A percentile compares a stretch with the other conserved stretches of the same genome.
Evolutionary conservation across 2,797 vertebrate species (phyloP).

Genomic region (Microhierax caerulescens): DNA sequence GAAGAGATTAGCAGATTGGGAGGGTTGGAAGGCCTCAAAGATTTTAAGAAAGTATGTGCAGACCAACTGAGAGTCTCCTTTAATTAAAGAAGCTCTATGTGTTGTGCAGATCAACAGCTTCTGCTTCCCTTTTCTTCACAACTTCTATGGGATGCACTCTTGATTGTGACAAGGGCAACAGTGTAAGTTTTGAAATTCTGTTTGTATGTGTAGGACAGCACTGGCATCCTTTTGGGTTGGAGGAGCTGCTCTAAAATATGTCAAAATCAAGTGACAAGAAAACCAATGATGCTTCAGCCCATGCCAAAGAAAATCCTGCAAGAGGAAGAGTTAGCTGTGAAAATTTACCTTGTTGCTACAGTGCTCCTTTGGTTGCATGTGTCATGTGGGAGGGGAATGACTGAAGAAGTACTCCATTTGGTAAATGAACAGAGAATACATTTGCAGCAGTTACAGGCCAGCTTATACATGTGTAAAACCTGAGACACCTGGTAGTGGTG

Average conservation of each 20-base stretch:
- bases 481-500: background rate
- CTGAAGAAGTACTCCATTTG: background rate
- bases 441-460: background rate
- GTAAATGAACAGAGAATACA: background rate
- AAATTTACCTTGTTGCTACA: background rate
- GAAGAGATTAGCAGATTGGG: background rate
- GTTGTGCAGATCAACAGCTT: background rate
- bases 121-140: background rate
- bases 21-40: background rate
- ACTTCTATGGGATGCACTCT: background rate
- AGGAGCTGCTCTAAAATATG: background rate
- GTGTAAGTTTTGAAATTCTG: background rate
- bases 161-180: background rate
- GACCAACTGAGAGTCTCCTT: background rate
- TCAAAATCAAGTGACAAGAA: background rate
- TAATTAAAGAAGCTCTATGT: background rate
- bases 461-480: background rate
- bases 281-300: background rate
- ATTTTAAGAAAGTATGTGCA: background rate
- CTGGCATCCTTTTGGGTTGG: background rate
- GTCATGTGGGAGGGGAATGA: background rate
- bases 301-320: slow-evolving; percentile 21
- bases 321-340: slow-evolving; percentile 20
- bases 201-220: background rate
- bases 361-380: background rate